Evolutionary conservation across 2,113 vertebrate species (phyloP).

Genomic region (Eurypyga helias): DNA sequence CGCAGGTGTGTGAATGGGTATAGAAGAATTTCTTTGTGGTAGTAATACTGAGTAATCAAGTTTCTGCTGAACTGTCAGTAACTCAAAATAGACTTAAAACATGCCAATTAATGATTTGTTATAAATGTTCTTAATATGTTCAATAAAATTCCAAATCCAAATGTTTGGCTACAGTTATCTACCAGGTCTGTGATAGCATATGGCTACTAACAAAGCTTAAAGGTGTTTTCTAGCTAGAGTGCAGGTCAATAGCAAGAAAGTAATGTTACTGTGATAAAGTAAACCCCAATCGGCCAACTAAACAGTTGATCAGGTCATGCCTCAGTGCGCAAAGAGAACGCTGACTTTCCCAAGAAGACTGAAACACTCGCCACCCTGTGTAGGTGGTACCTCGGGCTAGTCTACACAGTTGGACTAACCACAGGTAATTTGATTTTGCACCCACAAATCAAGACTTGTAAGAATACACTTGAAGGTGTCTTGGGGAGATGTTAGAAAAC

Average conservation of each 20-base stretch:
- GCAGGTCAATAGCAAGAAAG: neutral
- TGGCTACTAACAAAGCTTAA: neutral
- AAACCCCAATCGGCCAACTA: neutral
- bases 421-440: neutral
- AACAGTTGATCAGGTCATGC: neutral
- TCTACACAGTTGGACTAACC: neutral
- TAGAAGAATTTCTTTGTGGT: neutral
- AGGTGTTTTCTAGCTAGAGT: neutral
- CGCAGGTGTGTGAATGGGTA: neutral
- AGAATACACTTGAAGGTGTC: neutral
- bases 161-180: neutral
- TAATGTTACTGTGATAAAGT: neutral
- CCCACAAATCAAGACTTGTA: rapidly evolving
- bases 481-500: neutral
- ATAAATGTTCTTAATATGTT: neutral
- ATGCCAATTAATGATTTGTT: neutral
- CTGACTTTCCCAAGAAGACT: neutral
- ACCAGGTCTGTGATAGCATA: neutral
- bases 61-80: neutral
- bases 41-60: neutral
- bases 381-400: neutral
- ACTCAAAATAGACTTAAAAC: neutral
- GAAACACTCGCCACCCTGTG: neutral
- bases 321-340: neutral
- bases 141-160: neutral